Conservation (phyloP, 2,113 vertebrate genomes). For the Pundamilia nyererei region DNA sequence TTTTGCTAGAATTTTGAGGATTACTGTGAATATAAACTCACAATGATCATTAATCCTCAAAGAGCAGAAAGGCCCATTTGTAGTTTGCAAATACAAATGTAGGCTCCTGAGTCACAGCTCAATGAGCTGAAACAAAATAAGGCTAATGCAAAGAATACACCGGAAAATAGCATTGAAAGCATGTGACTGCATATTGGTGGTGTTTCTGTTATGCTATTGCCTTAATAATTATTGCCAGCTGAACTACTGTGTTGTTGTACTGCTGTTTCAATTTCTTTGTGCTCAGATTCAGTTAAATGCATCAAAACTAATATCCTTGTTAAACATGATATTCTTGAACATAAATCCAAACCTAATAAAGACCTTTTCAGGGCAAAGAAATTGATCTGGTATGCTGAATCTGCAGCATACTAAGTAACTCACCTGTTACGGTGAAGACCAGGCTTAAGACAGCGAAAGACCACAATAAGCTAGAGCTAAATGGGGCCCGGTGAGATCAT, state of each 20-base stretch:
- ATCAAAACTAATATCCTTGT: not conserved
- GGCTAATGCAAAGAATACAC: not conserved
- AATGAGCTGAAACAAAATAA: not conserved
- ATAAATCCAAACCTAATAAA: not conserved
- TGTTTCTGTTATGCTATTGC: not conserved
- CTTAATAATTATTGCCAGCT: fast-evolving
- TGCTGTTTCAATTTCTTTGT: not conserved
- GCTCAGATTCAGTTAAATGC: not conserved
- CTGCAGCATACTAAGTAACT: not conserved
- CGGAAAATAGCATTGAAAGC: not conserved
- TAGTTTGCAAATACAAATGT: not conserved
- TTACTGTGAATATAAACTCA: not conserved
- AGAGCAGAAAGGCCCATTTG: not conserved
- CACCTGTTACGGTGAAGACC: not conserved
- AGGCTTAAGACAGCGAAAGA: not conserved
- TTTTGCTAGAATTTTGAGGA: not conserved
- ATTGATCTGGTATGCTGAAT: not conserved
- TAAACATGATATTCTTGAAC: not conserved
- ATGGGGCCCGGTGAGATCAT: not conserved
- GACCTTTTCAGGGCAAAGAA: fast-evolving
- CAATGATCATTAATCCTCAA: not conserved
- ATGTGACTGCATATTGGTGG: not conserved
- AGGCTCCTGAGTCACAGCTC: not conserved
- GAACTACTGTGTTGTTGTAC: not conserved
- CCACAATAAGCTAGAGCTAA: not conserved